Evolutionary conservation across 1,140 invertebrate species (phyloP).

Genomic region (Eumaeus atala): DNA sequence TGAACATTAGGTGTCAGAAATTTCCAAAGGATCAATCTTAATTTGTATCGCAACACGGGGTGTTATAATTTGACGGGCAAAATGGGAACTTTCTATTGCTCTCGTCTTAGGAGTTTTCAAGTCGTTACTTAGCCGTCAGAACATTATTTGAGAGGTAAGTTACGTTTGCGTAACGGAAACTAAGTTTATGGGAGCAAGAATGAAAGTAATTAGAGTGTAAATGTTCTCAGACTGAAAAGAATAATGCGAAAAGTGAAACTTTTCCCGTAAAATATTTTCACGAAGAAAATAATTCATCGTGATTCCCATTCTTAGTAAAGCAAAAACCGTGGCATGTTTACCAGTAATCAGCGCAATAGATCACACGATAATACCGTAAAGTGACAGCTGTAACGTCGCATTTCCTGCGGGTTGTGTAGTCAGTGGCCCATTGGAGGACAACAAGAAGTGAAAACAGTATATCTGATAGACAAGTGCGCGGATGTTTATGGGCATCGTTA

Average conservation of each 20-base stretch:
- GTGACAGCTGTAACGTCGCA: no score
- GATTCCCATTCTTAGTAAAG: no score
- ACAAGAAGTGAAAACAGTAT: no score
- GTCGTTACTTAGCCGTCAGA: conserved; percentile 24
- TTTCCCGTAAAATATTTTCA: not conserved
- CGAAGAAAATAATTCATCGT: not conserved
- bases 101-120: conserved; percentile 21
- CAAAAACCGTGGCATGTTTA: no score
- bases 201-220: conserved; percentile 4
- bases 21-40: conserved; percentile 23
- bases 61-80: conserved; percentile 29
- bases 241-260: conserved; percentile 3
- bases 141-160: conserved; percentile 30
- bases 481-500: no score
- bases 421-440: no score
- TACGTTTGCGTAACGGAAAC: conserved; percentile 10
- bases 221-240: conserved; percentile 2
- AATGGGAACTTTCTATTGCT: conserved; percentile 29
- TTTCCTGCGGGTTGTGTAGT: no score
- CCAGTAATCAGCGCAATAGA: no score
- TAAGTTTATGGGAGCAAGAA: not conserved
- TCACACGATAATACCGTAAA: no score
- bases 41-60: conserved; percentile 20
- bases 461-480: no score
- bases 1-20: conserved; percentile 12